Conservation (phyloP, 2,797 vertebrate species). For the Mormyrops attenuatus region DNA sequence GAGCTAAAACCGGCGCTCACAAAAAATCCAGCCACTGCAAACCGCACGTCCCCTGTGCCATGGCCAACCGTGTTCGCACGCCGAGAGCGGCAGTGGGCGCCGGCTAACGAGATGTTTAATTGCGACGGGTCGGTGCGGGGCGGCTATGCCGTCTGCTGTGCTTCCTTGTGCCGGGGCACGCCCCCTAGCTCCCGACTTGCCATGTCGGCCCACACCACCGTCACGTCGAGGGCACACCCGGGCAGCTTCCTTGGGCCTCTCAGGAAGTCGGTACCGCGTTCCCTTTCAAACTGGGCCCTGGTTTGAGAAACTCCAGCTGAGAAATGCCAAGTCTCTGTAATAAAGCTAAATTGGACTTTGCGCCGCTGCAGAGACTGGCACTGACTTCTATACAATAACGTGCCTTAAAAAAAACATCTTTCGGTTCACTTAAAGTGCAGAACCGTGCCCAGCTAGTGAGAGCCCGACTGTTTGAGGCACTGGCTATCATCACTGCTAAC, state of each 20-base stretch:
- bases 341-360: background rate
- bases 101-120: constrained; percentile 43
- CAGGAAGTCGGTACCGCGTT: background rate
- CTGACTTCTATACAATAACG: background rate
- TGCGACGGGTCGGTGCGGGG: constrained; percentile 37
- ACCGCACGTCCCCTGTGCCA: constrained; percentile 42
- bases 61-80: constrained; percentile 44
- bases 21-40: constrained; percentile 15
- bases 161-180: constrained; percentile 36
- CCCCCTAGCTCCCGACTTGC: background rate
- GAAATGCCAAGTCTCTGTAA: background rate
- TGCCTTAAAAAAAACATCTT: background rate
- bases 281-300: background rate
- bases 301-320: background rate
- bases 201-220: constrained; percentile 7
- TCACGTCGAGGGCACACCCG: constrained; percentile 23
- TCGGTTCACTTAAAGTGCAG: background rate
- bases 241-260: background rate
- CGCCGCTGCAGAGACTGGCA: background rate
- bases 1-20: constrained; percentile 55
- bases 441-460: background rate
- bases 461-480: background rate
- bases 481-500: background rate
- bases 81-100: background rate
- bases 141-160: constrained; percentile 40